These are phyloP conservation scores for Cheilosia vulpina DNA, from an alignment of 2,888 invertebrate genomes.

Conservation along the genomic window DNA sequence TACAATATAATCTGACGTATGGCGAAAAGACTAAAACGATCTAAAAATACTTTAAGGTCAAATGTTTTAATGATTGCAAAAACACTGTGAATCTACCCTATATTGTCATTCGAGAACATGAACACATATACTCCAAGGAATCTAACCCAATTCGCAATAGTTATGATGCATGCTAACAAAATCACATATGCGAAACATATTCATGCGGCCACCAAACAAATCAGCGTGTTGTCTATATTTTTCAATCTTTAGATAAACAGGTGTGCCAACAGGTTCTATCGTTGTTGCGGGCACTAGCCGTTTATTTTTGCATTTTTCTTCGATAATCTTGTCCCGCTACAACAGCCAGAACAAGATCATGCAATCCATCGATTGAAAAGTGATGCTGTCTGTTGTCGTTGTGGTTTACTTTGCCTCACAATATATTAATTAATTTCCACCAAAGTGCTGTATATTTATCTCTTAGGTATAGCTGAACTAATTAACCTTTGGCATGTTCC, in stretches of 20 bases:
- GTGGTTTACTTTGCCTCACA: neutral
- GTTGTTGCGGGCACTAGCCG: conserved; percentile 1
- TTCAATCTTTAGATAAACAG: conserved; percentile 11
- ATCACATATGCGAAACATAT: neutral
- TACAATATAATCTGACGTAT: too few species aligned
- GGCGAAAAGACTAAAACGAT: too few species aligned
- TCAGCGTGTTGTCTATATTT: neutral
- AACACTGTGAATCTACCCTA: neutral
- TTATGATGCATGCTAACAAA: neutral
- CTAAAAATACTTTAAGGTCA: too few species aligned
- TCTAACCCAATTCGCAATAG: neutral
- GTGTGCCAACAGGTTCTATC: conserved; percentile 19
- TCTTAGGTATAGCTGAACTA: neutral
- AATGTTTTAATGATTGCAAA: too few species aligned
- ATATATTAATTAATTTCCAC: neutral
- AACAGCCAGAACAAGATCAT: neutral
- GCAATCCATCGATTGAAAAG: neutral
- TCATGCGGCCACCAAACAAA: conserved; percentile 2
- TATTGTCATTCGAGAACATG: neutral
- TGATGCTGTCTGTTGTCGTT: neutral
- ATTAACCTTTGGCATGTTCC: neutral
- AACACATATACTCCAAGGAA: neutral
- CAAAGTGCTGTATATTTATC: neutral
- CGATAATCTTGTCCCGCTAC: neutral
- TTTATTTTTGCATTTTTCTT: conserved; percentile 4